A percentile compares a stretch with the other conserved stretches of the same genome.
Evolutionary conservation across 2,888 invertebrate species (phyloP).

Genomic region (Petrophora chlorosata): DNA sequence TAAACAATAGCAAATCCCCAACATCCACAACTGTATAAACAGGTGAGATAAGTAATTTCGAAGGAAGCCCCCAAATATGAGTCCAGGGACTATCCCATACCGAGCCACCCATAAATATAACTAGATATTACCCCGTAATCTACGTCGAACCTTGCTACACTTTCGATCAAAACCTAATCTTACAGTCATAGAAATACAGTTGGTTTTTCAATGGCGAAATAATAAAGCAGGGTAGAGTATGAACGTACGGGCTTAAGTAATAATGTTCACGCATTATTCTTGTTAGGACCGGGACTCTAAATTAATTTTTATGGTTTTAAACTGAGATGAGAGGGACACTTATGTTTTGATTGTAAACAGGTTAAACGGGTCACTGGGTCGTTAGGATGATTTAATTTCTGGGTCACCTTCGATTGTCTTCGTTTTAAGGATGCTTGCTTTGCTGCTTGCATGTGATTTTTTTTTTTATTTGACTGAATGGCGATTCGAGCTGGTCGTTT

Average conservation of each 20-base stretch:
- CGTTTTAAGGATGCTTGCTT: no score
- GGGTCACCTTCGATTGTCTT: background rate
- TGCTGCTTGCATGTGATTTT: no score
- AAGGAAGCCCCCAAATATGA: conserved; percentile 56
- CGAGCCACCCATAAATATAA: conserved; percentile 57
- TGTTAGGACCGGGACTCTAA: conserved; percentile 37
- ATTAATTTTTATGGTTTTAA: conserved; percentile 41
- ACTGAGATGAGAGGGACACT: conserved; percentile 26
- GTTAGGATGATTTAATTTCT: conserved; percentile 6
- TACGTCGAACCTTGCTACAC: background rate
- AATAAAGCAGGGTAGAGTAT: conserved; percentile 29
- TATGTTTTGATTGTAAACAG: conserved; percentile 27
- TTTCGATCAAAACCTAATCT: conserved; percentile 8
- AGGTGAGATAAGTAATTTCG: conserved; percentile 61
- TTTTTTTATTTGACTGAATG: no score
- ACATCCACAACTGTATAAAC: conserved; percentile 35
- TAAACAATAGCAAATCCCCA: conserved; percentile 37
- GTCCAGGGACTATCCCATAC: conserved; percentile 50
- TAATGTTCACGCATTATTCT: conserved; percentile 41
- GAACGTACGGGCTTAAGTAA: conserved; percentile 40
- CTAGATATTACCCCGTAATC: conserved; percentile 34
- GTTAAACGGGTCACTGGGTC: conserved; percentile 18
- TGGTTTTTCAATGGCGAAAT: background rate
- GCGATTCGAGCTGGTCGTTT: no score
- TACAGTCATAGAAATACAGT: background rate